Percentiles rank a stretch among this genome's conserved stretches.
Evolutionary conservation across 2,888 invertebrate genomes (phyloP).

Genomic region (Diogma glabrata): DNA sequence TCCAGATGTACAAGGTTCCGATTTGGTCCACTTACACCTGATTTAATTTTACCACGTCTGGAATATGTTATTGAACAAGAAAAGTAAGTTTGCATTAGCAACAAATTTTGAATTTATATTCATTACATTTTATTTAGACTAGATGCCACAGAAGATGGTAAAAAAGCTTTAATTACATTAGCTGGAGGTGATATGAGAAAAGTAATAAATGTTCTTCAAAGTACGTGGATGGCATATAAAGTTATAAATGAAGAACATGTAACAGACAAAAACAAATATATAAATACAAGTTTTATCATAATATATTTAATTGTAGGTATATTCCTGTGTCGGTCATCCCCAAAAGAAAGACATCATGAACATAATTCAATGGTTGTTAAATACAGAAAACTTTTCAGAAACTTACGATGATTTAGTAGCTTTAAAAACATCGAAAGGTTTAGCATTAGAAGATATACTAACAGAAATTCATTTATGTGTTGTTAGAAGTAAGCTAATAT

Average conservation of each 20-base stretch:
- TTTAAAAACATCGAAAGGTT: slow-evolving; percentile 77
- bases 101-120: no score
- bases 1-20: slow-evolving; percentile 95
- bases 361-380: slow-evolving; percentile 77
- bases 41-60: slow-evolving; percentile 82
- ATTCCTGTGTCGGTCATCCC: slow-evolving; percentile 95
- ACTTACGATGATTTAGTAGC: slow-evolving; percentile 70
- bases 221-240: slow-evolving; percentile 87
- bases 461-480: slow-evolving; percentile 81
- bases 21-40: slow-evolving; percentile 77
- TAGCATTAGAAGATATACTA: slow-evolving; percentile 86
- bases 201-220: slow-evolving; percentile 92
- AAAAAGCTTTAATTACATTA: slow-evolving; percentile 75
- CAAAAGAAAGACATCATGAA: slow-evolving; percentile 75
- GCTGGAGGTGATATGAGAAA: slow-evolving; percentile 97
- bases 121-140: no score
- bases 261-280: not conserved
- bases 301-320: slow-evolving; percentile 35
- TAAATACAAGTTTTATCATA: slow-evolving; percentile 28
- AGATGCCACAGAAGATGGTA: slow-evolving; percentile 74
- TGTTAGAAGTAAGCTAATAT: slow-evolving; percentile 63
- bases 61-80: slow-evolving; percentile 73
- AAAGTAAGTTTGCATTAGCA: slow-evolving; percentile 48
- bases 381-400: slow-evolving; percentile 60
- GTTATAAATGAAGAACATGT: slow-evolving; percentile 80